Evolutionary conservation across 2,888 invertebrate genomes (phyloP).

Genomic region (Bhutanitis thaidina): DNA sequence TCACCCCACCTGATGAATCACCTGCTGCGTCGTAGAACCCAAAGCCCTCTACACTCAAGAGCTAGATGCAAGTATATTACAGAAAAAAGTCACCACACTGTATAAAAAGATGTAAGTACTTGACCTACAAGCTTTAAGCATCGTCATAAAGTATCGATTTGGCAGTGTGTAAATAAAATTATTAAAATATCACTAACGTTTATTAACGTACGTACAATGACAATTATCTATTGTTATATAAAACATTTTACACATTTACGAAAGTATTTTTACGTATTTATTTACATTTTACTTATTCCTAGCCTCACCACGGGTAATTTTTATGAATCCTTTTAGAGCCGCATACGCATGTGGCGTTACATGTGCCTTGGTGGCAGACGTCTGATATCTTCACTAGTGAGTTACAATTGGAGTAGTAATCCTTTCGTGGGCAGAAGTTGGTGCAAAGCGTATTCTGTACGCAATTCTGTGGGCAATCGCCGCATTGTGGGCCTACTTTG

Average conservation of each 20-base stretch:
- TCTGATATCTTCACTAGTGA: slow-evolving; percentile 72
- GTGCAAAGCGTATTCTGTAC: slow-evolving; percentile 84
- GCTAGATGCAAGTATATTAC: not conserved
- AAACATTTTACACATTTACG: not conserved
- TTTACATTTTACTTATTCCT: not conserved
- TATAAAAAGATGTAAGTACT: too few relatives aligned
- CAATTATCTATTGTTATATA: too few relatives aligned
- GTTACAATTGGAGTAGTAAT: slow-evolving; percentile 86
- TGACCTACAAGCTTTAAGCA: too few relatives aligned
- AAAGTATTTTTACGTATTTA: too few relatives aligned
- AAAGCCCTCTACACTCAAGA: slow-evolving; percentile 25
- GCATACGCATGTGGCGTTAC: slow-evolving; percentile 88
- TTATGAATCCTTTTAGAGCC: slow-evolving; percentile 67
- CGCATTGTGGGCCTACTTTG: slow-evolving; percentile 82
- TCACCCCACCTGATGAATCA: slow-evolving; percentile 77
- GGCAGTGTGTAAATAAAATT: too few relatives aligned
- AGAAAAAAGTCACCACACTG: too few relatives aligned
- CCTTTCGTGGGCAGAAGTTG: slow-evolving; percentile 84
- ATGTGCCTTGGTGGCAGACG: slow-evolving; percentile 74
- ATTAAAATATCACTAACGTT: too few relatives aligned
- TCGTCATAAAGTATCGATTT: too few relatives aligned
- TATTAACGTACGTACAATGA: too few relatives aligned
- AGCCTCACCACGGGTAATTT: slow-evolving; percentile 37
- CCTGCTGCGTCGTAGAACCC: slow-evolving; percentile 52
- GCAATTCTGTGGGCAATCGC: slow-evolving; percentile 83